Evolutionary conservation across 2,797 vertebrate genomes (phyloP), one percentile per base, ranked within the genome.

Genomic region (Novumbra hubbsi): DNA sequence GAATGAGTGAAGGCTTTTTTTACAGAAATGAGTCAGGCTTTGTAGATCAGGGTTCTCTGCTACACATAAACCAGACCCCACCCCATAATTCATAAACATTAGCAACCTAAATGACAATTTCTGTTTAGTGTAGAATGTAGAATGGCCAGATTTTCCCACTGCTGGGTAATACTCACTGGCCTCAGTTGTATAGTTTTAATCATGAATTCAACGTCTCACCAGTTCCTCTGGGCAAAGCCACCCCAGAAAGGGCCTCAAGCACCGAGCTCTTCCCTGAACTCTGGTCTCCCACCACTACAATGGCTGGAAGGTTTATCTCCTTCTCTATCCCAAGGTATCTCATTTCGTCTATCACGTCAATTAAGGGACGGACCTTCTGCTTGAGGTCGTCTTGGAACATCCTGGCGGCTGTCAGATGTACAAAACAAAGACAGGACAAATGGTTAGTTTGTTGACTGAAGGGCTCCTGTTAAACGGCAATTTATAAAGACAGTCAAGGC

Each of bases 261-360:
- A 98, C 94, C 0, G 96, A 97, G 78, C 96, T 98, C 91, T 98
- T 98, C 76, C 96, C 96, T 0, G 96, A 97, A 86, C 96, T 98
- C 86, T 98, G 96, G 89, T 98, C 96, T 76, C 96, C 96, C 0
- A 98, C 96, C 73, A 98, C 96, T 0, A 95, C 94, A 0, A 98
- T 96, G 0, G 95, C 89, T 0, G 96, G 96, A 78, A 98, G 86
- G 3, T 88, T 89, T 82, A 97, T 74, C 66, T 98, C 95, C 85
- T 93, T 92, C 76, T 96, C 95, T 41, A 98, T 88, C 0, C 96
- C 95, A 4, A 97, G 88, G 19, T 91, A 86, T 68, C 95, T 90
- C n/a, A 98, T 90, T 0, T 92, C 93, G 83, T 97, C 94, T 0
- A 98, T 88, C 27, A 96, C 93, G 78, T 97, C 95, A 0, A 97